Percentiles rank a stretch among this genome's conserved stretches.
Conservation (phyloP, 1,140 invertebrate species). For the Scaptomyza graminum region DNA sequence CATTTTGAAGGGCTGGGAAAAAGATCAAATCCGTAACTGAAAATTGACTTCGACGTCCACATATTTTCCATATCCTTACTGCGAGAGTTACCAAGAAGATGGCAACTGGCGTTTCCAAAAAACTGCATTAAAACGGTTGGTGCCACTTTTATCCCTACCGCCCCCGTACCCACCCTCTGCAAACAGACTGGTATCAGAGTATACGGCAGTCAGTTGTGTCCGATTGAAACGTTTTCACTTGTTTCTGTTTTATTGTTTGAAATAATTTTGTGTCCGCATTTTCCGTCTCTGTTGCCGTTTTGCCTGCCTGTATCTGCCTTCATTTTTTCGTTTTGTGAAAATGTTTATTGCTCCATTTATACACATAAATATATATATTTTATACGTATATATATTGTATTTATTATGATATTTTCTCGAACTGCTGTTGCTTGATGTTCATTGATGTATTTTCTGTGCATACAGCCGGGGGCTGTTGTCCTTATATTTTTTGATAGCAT, state of each 20-base stretch:
- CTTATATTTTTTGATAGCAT: constrained; percentile 73
- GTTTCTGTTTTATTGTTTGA: constrained; percentile 55
- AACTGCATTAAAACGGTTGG: no score
- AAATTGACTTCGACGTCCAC: no score
- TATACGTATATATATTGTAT: constrained; percentile 8
- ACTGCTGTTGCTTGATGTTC: constrained; percentile 38
- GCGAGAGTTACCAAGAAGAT: no score
- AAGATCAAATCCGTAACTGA: no score
- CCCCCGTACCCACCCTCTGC: no score
- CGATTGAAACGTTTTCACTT: background rate
- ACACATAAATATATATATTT: background rate
- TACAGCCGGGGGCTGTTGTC: constrained; percentile 58
- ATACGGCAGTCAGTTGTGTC: no score
- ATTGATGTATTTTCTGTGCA: constrained; percentile 56
- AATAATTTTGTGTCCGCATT: constrained; percentile 51
- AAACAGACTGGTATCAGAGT: no score
- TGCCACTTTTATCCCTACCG: no score
- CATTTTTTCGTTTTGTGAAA: constrained; percentile 20
- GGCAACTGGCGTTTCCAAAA: no score
- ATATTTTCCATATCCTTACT: no score
- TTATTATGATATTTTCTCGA: constrained; percentile 10
- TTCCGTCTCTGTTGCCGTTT: constrained; percentile 23
- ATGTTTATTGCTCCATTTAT: constrained; percentile 43
- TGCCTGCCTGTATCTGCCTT: constrained; percentile 12
- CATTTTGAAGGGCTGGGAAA: no score